phyloP scores from a whole-genome alignment of 2,797 vertebrate genomes.

The Luscinia luscinia region DNA sequence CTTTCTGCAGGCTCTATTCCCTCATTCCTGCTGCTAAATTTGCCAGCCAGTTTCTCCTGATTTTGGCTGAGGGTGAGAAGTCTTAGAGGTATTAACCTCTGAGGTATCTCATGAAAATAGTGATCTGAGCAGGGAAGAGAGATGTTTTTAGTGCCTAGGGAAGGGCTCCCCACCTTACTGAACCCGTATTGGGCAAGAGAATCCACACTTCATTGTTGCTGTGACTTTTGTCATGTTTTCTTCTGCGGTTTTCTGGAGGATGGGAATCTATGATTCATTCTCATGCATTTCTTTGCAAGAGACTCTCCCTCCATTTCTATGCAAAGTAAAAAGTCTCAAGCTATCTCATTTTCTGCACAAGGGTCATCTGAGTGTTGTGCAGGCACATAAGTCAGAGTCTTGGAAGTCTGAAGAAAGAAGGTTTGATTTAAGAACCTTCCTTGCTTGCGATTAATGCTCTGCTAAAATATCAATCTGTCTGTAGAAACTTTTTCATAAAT shows the following conservation, averaged over 20 bases:
- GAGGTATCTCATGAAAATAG: neutral
- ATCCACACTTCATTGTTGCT: neutral
- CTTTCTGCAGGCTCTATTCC: conserved; percentile 11
- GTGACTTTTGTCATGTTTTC: conserved; percentile 43
- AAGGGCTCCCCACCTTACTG: neutral
- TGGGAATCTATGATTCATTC: conserved; percentile 50
- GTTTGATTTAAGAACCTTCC: conserved; percentile 40
- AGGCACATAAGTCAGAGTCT: neutral
- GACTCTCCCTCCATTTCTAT: conserved; percentile 21
- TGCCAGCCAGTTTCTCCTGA: neutral
- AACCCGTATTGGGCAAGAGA: neutral
- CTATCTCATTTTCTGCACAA: conserved; percentile 9
- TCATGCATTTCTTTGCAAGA: conserved; percentile 7
- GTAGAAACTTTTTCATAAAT: conserved; percentile 25
- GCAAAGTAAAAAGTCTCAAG: conserved; percentile 27
- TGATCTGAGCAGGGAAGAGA: neutral
- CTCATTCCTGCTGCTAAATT: neutral
- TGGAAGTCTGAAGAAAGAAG: conserved; percentile 4
- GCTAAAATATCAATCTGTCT: conserved; percentile 33
- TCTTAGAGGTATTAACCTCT: neutral
- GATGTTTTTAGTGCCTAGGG: neutral
- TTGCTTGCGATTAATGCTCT: conserved; percentile 11
- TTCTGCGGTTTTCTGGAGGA: conserved; percentile 37
- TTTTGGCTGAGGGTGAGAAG: conserved; percentile 3
- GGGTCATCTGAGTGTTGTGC: neutral